Evolutionary conservation across 2,888 invertebrate genomes (phyloP), one percentile per base, ranked within the genome.

Genomic region (Linnaemya tessellans): DNA sequence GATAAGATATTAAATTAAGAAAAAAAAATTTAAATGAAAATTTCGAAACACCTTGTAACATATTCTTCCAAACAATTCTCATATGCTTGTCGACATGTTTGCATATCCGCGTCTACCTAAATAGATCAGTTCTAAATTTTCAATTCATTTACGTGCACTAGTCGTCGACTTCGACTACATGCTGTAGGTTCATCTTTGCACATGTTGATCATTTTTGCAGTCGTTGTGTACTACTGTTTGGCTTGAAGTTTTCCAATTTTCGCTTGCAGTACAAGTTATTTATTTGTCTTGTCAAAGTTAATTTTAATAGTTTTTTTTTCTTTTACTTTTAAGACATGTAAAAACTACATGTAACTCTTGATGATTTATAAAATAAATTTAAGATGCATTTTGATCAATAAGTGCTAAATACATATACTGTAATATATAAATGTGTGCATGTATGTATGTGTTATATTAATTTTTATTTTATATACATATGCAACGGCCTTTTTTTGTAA

Each of bases 171-270:
- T n/a, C n/a, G n/a, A n/a, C n/a, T n/a, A n/a, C n/a, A n/a, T n/a
- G n/a, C n/a, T n/a, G n/a, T n/a, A n/a, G 30, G 30, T 3, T 30
- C 30, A 30, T 30, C 30, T 30, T 30, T 5, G 5, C 22, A 25
- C 56, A 81, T 68, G 77, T 65, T 77, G 71, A n/a, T 54, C 43
- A 15, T 46, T 85, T 64, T 22, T 79, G 38, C 60, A 68, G 71
- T 67, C 68, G 49, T 58, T 35, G 51, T 43, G n/a, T 62, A 65
- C 58, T 56, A 65, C 35, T 56, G 18, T 49, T 60, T n/a, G 10
- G 8, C 58, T 54, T 38, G 18, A 5, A 51, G 41, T 15, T 54
- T 43, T 46, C 9, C 35, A 15, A 5, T 38, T 73, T 18, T 38
- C 10, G 13, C 22, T 68, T 68, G 38, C 15, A 68, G 18, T 38